Base-by-base conservation (phyloP, 1,140 invertebrate genomes). In the Sminthurides bifidus region DNA sequence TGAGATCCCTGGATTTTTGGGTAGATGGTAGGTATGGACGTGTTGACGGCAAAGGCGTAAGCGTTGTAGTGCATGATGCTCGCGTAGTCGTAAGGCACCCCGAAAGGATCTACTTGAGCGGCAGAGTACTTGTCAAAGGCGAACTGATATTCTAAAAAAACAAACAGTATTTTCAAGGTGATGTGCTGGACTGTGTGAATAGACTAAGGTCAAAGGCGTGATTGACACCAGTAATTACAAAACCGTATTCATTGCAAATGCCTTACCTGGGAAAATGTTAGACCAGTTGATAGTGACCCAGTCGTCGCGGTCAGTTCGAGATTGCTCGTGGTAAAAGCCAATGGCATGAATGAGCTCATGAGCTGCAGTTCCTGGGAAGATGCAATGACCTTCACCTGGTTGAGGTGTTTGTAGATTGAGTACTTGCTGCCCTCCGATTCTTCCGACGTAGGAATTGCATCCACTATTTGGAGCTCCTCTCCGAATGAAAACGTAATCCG, bases 381-480 rank as follows among this genome's bases (percentile, higher is more conserved):
- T n/a, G n/a, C n/a, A n/a, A n/a, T n/a, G n/a, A n/a, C n/a, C n/a
- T n/a, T n/a, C n/a, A n/a, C n/a, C n/a, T n/a, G n/a, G n/a, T n/a
- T n/a, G n/a, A n/a, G n/a, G n/a, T 6, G 15, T 3, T 55, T 48
- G 21, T 23, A 24, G 19, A 49, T 50, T 27, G 8, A 61, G 19
- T 54, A 73, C 66, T 59, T 83, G 79, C 68, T 86, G 83, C 14
- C 72, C 70, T 17, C 81, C 81, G 14, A 81, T 73, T 2, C 77
- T 73, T 5, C 85, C 85, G 1, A 88, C 82, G 41, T 77, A 81
- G 0, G 83, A 85, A 83, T 84, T 89, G 67, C 87, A 91, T 8
- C 87, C 87, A 1, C 79, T 81, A 27, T 77, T 78, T 26, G 43
- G 2, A 14, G 6, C 37, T 30, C 38, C 46, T 14, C 14, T 41